Percentiles rank a stretch among this genome's conserved stretches.
These are phyloP conservation scores for Palythoa grandis DNA, from an alignment of 92 coral and sea anemone species.

Conservation along the genomic window DNA sequence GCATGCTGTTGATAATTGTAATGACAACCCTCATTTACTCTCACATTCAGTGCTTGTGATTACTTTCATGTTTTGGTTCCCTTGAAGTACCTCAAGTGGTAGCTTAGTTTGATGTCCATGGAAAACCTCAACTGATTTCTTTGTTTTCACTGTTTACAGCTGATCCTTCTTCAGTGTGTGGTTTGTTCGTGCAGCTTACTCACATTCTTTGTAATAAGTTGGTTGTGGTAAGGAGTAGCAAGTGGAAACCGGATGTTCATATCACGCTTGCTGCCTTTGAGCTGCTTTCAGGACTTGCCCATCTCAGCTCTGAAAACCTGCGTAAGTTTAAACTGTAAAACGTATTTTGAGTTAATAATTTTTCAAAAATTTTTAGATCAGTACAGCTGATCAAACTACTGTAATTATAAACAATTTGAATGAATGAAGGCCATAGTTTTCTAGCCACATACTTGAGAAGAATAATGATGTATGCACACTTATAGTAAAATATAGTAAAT, in stretches of 20 bases:
- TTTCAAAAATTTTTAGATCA: no score
- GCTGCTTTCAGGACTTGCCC: conserved; percentile 66
- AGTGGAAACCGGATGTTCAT: conserved; percentile 93
- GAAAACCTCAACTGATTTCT: neutral
- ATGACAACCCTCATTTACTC: no score
- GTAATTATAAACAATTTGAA: no score
- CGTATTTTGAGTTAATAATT: neutral
- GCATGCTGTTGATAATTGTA: no score
- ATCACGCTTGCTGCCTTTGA: conserved; percentile 84
- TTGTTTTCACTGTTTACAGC: conserved; percentile 5
- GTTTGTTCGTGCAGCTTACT: conserved; percentile 89
- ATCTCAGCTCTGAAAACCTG: conserved; percentile 42
- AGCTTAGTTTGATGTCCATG: neutral
- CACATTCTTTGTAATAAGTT: conserved; percentile 90
- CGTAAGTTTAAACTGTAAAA: neutral
- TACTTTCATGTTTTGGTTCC: no score
- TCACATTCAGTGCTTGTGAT: no score
- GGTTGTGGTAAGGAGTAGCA: conserved; percentile 90
- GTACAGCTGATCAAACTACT: no score
- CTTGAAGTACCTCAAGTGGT: neutral
- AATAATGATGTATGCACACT: no score
- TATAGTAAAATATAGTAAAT: no score
- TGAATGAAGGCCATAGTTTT: no score
- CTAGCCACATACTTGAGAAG: no score
- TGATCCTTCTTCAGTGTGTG: conserved; percentile 80